Evolutionary conservation across 2,797 vertebrate species (phyloP), one percentile per base, ranked within the genome.

Genomic region (Sandelia bainsii): DNA sequence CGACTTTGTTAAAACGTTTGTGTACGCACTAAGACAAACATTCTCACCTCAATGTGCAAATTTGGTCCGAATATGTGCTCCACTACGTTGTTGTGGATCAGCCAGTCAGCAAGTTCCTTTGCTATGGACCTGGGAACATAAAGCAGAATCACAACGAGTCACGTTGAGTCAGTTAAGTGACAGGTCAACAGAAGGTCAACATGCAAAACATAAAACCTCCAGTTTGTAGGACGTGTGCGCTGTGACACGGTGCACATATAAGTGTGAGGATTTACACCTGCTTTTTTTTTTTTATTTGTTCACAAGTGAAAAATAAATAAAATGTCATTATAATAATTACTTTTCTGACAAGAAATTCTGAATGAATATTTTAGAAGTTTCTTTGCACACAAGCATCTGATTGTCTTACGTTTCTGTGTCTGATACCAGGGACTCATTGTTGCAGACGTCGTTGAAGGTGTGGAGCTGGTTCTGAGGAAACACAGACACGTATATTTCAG

Each of bases 391-490:
- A 27, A 10, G 10, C 46, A 11, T 51, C 37, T 7, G 52, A 32
- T 61, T 17, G 1, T n/a, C 34, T 97, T 92, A 99, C 98, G 98
- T 99, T 94, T 99, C 98, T 20, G 98, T 99, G 92, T 99, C 98
- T 32, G 98, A 99, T 91, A 99, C 98, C 92, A 99, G 93, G 13
- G 98, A 99, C 90, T 99, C 98, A 76, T 99, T 99, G 94, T 99
- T 99, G 93, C 98, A 99, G 87, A 99, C 98, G 77, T 99, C 98
- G 64, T 99, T 99, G 92, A 99, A 99, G 69, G 97, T 98, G 90
- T 99, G 98, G 75, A 99, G 96, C 82, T 99, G 98, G 91, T 99
- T 99, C 98, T 99, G n/a, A 79, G 77, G 48, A 74, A 66, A 72
- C 17, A 79, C 13, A 81, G 1, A 61, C 11, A 69, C 12, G 69